Evolutionary conservation across 2,797 vertebrate genomes (phyloP).

Genomic region (Sebastes matsubarae): DNA sequence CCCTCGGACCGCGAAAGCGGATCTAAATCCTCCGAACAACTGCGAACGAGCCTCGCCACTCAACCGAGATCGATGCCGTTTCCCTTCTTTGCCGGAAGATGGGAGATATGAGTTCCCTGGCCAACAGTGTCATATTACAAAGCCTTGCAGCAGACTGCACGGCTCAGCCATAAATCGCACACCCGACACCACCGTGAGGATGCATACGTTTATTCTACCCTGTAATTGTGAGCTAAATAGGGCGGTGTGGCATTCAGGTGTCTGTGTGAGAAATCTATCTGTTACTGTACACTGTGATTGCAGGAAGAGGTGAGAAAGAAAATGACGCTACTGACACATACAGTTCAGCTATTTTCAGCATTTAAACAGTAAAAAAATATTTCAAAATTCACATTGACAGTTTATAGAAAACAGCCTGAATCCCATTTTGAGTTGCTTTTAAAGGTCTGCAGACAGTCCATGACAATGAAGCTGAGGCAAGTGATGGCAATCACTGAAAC

Average conservation of each 20-base stretch:
- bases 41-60: neutral
- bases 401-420: neutral
- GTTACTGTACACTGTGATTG: neutral
- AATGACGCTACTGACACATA: neutral
- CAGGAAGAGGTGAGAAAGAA: neutral
- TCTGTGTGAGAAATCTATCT: neutral
- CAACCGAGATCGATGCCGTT: neutral
- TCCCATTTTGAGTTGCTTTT: neutral
- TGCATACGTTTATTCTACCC: neutral
- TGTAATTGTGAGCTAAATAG: neutral
- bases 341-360: neutral
- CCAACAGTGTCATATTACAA: neutral
- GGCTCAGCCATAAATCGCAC: neutral
- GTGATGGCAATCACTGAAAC: neutral
- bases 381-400: neutral
- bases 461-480: neutral
- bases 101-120: neutral
- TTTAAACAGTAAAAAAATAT: neutral
- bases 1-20: neutral
- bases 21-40: neutral
- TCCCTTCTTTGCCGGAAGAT: neutral
- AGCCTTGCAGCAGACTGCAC: neutral
- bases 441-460: neutral
- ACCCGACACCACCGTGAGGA: neutral
- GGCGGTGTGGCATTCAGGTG: neutral